A percentile compares a stretch with the other conserved stretches of the same genome.
These are phyloP conservation scores for Meloidogyne hapla DNA, from an alignment of 1,140 invertebrate species.

Conservation along the genomic window DNA sequence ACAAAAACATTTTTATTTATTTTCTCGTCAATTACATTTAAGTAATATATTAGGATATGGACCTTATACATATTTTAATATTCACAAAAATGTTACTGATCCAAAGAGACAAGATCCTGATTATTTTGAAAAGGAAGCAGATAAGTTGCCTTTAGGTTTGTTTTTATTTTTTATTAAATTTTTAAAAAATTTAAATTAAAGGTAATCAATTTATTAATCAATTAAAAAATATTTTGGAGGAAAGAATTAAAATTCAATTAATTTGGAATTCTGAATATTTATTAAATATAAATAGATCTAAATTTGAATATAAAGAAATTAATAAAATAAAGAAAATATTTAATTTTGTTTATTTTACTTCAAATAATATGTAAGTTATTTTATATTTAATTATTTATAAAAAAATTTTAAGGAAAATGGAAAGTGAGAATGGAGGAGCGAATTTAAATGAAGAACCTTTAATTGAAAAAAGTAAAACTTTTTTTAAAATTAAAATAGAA, in stretches of 20 bases:
- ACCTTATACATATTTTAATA: conserved; percentile 40
- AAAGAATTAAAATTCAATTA: background rate
- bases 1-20: background rate
- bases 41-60: conserved; percentile 1
- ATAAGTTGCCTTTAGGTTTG: conserved; percentile 53
- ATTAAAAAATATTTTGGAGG: background rate
- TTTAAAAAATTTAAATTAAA: background rate
- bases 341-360: background rate
- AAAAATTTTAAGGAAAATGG: background rate
- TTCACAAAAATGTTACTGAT: conserved; percentile 61
- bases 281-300: background rate
- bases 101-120: conserved; percentile 58
- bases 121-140: conserved; percentile 61
- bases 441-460: background rate
- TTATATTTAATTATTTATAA: background rate
- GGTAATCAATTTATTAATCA: background rate
- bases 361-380: background rate
- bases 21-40: background rate
- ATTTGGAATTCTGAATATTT: background rate
- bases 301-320: too few relatives aligned
- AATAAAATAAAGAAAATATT: background rate
- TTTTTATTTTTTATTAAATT: background rate
- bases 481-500: background rate
- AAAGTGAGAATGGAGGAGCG: background rate
- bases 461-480: background rate